Conservation (phyloP, 1,140 invertebrate genomes). For the Tetramorium simillimum region DNA sequence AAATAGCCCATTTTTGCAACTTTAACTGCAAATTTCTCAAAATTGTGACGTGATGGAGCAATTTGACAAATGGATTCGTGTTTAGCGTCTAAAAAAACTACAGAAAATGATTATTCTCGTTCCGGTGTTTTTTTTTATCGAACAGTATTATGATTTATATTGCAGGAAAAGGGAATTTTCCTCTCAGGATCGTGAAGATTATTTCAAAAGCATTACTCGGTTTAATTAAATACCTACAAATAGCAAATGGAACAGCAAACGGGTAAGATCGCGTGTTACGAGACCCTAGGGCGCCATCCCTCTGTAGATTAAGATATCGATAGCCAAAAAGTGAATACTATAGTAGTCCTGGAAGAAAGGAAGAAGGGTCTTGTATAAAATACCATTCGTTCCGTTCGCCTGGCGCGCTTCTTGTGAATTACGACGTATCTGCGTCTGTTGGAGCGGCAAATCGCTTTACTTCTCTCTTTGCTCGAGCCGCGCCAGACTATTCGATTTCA, state of each 20-base stretch:
- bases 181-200: neutral
- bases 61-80: too few species aligned
- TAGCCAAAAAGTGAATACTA: conserved; percentile 15
- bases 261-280: neutral
- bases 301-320: neutral
- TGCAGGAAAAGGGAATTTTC: neutral
- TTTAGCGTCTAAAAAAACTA: too few species aligned
- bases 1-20: too few species aligned
- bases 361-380: neutral
- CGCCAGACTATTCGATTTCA: conserved; percentile 5
- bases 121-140: too few species aligned
- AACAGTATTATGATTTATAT: neutral
- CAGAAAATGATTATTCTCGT: too few species aligned
- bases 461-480: conserved; percentile 38
- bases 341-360: neutral
- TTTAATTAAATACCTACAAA: conserved; percentile 7
- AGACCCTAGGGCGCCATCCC: neutral
- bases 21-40: too few species aligned
- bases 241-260: neutral
- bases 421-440: conserved; percentile 30
- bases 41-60: too few species aligned
- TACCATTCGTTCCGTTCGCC: neutral
- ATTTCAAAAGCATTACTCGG: neutral
- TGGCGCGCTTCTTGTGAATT: conserved; percentile 1
- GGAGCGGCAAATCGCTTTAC: conserved; percentile 52